phyloP scores from a whole-genome alignment of 2,113 vertebrate genomes.

The Mus pahari region DNA sequence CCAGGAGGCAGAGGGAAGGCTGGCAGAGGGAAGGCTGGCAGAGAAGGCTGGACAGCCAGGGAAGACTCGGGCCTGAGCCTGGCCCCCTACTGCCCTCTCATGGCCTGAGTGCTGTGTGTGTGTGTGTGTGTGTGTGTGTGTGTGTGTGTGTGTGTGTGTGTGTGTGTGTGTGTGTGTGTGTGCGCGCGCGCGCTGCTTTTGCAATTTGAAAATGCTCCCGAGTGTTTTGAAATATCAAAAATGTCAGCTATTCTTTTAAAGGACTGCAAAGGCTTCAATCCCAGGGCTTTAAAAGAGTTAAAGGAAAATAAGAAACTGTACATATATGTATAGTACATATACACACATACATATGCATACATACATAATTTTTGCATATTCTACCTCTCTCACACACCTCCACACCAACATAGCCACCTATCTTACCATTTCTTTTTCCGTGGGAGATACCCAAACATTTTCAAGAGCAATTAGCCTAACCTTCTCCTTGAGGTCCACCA shows the following conservation, averaged over 20 bases:
- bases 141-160: neutral
- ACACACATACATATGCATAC: neutral
- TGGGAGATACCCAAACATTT: neutral
- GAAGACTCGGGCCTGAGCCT: neutral
- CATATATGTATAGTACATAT: too few species aligned
- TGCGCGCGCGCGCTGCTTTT: neutral
- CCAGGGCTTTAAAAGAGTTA: neutral
- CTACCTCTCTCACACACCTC: neutral
- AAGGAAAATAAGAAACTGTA: slow-evolving; percentile 1
- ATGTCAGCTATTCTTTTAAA: slow-evolving; percentile 21
- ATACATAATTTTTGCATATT: neutral
- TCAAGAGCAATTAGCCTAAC: neutral
- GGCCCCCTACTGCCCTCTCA: slow-evolving; percentile 73
- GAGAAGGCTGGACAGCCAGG: neutral
- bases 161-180: neutral
- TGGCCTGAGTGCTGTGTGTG: neutral
- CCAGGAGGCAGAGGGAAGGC: neutral
- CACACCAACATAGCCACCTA: neutral
- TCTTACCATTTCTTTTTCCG: neutral
- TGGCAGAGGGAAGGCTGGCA: neutral
- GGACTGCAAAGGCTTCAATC: neutral
- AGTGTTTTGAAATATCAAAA: slow-evolving; percentile 53
- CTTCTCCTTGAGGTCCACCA: neutral
- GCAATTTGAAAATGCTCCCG: neutral
- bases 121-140: neutral